phyloP scores from a whole-genome alignment of 2,888 invertebrate species.

The Pyrrhia umbra region DNA sequence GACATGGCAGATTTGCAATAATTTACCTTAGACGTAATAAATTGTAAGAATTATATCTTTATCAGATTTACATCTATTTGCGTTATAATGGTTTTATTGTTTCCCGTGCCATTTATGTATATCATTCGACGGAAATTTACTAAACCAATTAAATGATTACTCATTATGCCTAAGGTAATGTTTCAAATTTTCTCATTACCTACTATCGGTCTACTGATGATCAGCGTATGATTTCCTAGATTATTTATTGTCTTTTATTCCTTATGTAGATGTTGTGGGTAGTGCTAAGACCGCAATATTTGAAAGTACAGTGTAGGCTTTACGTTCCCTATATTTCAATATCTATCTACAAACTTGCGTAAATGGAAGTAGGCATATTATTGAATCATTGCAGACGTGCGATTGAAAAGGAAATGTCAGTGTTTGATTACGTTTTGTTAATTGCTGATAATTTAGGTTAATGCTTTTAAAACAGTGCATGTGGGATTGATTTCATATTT shows the following conservation, averaged over 20 bases:
- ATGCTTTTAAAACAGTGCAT: conserved; percentile 59
- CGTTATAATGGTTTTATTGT: not conserved
- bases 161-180: conserved; percentile 8
- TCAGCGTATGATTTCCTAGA: conserved; percentile 34
- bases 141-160: not conserved
- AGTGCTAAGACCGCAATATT: conserved; percentile 39
- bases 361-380: conserved; percentile 40
- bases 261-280: conserved; percentile 52
- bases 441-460: conserved; percentile 59
- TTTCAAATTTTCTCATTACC: conserved; percentile 21
- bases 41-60: conserved; percentile 11
- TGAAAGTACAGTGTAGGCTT: conserved; percentile 62
- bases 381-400: conserved; percentile 30
- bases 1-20: conserved; percentile 28
- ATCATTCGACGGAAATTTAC: not conserved
- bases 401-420: conserved; percentile 58
- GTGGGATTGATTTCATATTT: conserved; percentile 60
- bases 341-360: conserved; percentile 39
- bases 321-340: conserved; percentile 47
- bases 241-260: conserved; percentile 51
- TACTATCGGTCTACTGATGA: conserved; percentile 32
- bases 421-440: conserved; percentile 58
- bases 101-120: not conserved
- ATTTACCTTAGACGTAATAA: conserved; percentile 11
- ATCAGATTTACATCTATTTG: not conserved